Percentiles rank a stretch among this genome's conserved stretches.
Evolutionary conservation across 2,888 invertebrate genomes (phyloP).

Genomic region (Brassicogethes aeneus): DNA sequence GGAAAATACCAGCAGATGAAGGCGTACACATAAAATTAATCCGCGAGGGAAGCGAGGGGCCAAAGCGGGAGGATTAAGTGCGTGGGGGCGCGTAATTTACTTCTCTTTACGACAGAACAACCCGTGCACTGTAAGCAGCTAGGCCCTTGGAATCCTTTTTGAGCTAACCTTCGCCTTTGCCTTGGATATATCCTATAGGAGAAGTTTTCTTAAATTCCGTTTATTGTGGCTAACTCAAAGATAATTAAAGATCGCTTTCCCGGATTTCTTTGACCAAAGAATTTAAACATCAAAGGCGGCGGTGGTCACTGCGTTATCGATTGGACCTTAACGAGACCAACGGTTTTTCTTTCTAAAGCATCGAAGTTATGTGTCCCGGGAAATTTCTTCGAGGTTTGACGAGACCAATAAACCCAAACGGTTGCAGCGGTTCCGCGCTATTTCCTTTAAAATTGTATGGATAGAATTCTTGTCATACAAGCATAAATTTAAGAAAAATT

Average conservation of each 20-base stretch:
- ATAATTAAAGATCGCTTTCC: slow-evolving; percentile 15
- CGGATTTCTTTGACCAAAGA: slow-evolving; percentile 10
- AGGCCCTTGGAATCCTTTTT: no score
- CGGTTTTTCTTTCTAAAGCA: background rate
- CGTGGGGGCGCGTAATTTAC: background rate
- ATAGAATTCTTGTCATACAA: no score
- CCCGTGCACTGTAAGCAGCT: no score
- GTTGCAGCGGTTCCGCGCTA: no score
- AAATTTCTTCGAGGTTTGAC: no score
- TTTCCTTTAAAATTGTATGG: no score
- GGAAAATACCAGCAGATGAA: no score
- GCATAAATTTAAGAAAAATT: no score
- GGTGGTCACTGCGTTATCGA: background rate
- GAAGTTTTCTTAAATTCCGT: slow-evolving; percentile 10
- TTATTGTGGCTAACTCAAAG: slow-evolving; percentile 9
- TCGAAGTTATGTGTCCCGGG: no score
- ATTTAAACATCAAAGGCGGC: slow-evolving; percentile 15
- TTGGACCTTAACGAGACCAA: background rate
- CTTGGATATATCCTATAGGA: no score
- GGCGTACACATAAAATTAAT: background rate
- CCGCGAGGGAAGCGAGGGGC: background rate
- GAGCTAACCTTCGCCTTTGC: no score
- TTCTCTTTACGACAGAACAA: background rate
- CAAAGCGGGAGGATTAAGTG: background rate
- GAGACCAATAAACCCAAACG: no score